Evolutionary conservation across 2,888 invertebrate species (phyloP), one percentile per base, ranked within the genome.

Genomic region (Dromius quadrimaculatus): DNA sequence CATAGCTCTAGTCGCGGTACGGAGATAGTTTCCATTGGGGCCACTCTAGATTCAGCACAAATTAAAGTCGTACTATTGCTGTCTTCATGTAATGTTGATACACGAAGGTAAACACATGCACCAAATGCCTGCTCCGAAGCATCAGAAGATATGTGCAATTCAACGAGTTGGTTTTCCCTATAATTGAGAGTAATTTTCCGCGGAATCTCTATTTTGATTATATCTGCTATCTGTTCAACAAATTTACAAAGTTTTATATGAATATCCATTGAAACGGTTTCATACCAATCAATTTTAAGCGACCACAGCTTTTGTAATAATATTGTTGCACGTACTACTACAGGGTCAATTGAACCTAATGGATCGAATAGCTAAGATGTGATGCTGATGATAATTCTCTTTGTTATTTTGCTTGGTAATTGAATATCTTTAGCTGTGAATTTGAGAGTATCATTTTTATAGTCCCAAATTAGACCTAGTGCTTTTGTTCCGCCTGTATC

Each of bases 11-110:
- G 9, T 2, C 34, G 36, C 17, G 59, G 36, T 19, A 59, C 2
- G 13, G 59, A 20, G 19, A 28, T 28, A 1, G 5, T 4, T 9
- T 57, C 28, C 11, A 57, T 9, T 1, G 32, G 57, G 2, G 57
- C 32, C 5, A 59, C 59, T 2, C 17, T 34, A 19, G 59, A 59
- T 19, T 59, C 34, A 13, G 59, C 32, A 17, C 59, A 59, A n/a
- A 59, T 34, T 32, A 59, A 19, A 34, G 17, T 4, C 1, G 34
- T 17, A 34, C 8, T 11, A 13, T 2, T 11, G 6, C 15, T 11
- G 34, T 34, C n/a, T 5, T 32, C 34, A 15, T 15, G n/a, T n/a
- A n/a, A n/a, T n/a, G n/a, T 28, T 19, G 9, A 19, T 19, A 17
- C 36, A 9, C 34, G 34, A 1, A 59, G 32, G 34, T 34, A 59